A percentile compares a stretch with the other conserved stretches of the same genome.
phyloP scores from a whole-genome alignment of 2,888 invertebrate genomes.

The Chymomyza fuscimana region DNA sequence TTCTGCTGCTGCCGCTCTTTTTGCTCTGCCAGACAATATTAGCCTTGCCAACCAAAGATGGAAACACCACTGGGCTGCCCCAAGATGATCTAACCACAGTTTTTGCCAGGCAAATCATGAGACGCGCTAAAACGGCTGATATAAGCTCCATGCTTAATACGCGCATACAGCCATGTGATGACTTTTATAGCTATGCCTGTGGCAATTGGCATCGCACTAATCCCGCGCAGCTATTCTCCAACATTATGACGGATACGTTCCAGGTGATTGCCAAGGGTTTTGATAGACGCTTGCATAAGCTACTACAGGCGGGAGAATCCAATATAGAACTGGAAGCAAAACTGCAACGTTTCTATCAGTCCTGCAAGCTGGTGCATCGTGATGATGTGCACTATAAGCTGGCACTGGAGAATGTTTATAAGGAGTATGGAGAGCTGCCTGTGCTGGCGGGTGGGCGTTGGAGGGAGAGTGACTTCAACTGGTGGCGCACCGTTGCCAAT shows the following conservation, averaged over 20 bases:
- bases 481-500: constrained; percentile 68
- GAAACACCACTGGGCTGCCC: not conserved
- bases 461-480: constrained; percentile 59
- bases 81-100: constrained; percentile 50
- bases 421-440: constrained; percentile 67
- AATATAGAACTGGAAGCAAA: constrained; percentile 51
- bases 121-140: constrained; percentile 83
- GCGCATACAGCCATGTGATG: constrained; percentile 86
- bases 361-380: constrained; percentile 53
- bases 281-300: constrained; percentile 48
- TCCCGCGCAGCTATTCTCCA: constrained; percentile 62
- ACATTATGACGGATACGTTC: constrained; percentile 62
- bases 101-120: constrained; percentile 80
- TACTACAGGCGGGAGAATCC: constrained; percentile 37
- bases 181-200: constrained; percentile 91
- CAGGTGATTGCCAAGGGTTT: constrained; percentile 58
- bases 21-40: constrained; percentile 18
- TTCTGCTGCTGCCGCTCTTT: constrained; percentile 7
- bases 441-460: constrained; percentile 41
- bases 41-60: not conserved
- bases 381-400: constrained; percentile 53
- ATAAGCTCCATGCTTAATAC: constrained; percentile 88
- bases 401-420: constrained; percentile 48
- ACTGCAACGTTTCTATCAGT: constrained; percentile 67
- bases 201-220: constrained; percentile 85